Evolutionary conservation across 2,797 vertebrate genomes (phyloP).

Genomic region (Lacerta viridis): DNA sequence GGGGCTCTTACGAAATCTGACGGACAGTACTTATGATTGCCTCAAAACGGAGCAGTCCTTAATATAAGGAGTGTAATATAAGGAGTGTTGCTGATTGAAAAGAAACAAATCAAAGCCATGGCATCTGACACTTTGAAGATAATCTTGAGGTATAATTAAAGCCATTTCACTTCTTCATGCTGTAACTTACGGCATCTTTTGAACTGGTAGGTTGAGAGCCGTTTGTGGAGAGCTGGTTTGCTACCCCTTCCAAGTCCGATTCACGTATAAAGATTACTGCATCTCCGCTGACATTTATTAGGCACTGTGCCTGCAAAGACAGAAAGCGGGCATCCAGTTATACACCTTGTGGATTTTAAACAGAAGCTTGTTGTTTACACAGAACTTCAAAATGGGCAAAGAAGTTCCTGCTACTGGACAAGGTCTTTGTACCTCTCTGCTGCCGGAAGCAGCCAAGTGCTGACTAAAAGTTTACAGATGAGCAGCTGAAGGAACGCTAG

Average conservation of each 20-base stretch:
- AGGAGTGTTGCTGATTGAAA: constrained; percentile 30
- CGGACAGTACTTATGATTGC: constrained; percentile 29
- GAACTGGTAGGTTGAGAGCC: constrained; percentile 68
- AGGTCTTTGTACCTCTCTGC: neutral
- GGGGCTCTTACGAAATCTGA: neutral
- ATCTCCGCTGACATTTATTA: constrained; percentile 97
- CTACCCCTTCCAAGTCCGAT: constrained; percentile 86
- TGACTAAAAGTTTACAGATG: neutral
- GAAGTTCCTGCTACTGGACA: neutral
- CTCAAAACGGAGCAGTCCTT: constrained; percentile 31
- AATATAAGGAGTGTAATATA: neutral
- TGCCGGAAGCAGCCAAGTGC: too few relatives aligned
- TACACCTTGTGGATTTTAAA: neutral
- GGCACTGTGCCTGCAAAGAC: constrained; percentile 91
- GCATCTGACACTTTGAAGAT: constrained; percentile 39
- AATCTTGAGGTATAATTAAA: neutral
- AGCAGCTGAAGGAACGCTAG: neutral
- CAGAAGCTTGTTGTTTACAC: too few relatives aligned
- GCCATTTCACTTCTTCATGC: constrained; percentile 59
- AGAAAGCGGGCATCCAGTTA: neutral
- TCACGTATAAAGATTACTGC: constrained; percentile 93
- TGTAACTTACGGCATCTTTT: constrained; percentile 74
- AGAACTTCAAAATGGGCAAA: neutral
- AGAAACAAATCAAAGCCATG: constrained; percentile 58
- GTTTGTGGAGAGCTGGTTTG: constrained; percentile 67